Conservation (phyloP, 2,888 invertebrate genomes). For the Achlya flavicornis region DNA sequence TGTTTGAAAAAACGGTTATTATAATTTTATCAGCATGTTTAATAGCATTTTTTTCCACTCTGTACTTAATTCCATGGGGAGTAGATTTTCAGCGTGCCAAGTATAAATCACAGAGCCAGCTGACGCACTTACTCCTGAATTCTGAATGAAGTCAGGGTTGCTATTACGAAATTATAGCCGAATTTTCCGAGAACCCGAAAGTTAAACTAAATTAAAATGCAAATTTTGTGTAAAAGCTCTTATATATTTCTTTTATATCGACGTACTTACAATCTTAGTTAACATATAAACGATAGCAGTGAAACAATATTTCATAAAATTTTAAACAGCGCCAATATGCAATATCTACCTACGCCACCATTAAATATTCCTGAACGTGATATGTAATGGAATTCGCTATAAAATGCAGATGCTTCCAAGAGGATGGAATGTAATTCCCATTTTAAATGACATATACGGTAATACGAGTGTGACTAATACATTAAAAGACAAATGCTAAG, state of each 20-base stretch:
- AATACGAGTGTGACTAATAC: background rate
- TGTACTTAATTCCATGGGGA: constrained; percentile 41
- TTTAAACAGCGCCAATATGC: constrained; percentile 51
- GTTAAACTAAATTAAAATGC: background rate
- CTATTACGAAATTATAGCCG: constrained; percentile 47
- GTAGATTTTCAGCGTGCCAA: constrained; percentile 43
- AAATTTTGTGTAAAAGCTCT: background rate
- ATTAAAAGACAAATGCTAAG: background rate
- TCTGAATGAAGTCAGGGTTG: constrained; percentile 58
- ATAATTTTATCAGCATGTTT: background rate
- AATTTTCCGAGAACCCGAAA: constrained; percentile 24
- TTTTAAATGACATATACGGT: too few species aligned
- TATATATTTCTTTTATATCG: background rate
- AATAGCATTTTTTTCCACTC: constrained; percentile 37
- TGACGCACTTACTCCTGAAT: constrained; percentile 69
- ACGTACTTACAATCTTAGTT: background rate
- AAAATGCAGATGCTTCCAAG: constrained; percentile 43
- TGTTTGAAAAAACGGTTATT: background rate
- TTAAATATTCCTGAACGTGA: constrained; percentile 33
- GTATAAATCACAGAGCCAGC: constrained; percentile 71
- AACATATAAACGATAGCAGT: background rate
- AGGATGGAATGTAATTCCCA: background rate
- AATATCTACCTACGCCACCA: constrained; percentile 28
- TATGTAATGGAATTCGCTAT: constrained; percentile 37
- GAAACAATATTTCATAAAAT: constrained; percentile 36